phyloP scores from a whole-genome alignment of 2,888 invertebrate species.

The Ptilodon capucinus region DNA sequence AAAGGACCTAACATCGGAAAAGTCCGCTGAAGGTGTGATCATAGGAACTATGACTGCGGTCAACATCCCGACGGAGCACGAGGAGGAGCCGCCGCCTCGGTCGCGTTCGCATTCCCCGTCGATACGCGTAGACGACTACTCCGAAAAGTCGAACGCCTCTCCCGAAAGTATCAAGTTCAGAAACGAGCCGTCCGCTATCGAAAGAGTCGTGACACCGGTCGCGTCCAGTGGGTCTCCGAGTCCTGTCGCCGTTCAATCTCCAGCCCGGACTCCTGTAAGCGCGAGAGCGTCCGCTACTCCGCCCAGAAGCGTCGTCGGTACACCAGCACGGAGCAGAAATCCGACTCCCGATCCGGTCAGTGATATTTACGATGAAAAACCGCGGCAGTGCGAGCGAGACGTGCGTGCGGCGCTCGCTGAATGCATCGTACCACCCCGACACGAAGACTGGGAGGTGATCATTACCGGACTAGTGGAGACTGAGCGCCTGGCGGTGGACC shows the following conservation, averaged over 20 bases:
- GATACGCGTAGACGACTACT: conserved; percentile 62
- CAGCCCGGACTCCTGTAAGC: conserved; percentile 4
- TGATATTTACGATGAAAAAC: conserved; percentile 37
- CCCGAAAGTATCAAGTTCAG: conserved; percentile 25
- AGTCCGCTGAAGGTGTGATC: conserved; percentile 2
- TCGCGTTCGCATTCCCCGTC: conserved; percentile 64
- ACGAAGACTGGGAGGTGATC: conserved; percentile 91
- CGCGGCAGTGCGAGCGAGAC: conserved; percentile 49
- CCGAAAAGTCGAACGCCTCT: conserved; percentile 55
- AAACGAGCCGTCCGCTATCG: conserved; percentile 9
- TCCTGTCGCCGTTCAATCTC: conserved; percentile 21
- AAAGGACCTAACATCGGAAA: conserved; percentile 16
- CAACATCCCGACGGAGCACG: conserved; percentile 5
- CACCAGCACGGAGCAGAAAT: conserved; percentile 46
- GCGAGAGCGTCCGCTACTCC: conserved; percentile 31
- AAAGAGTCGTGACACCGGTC: conserved; percentile 9
- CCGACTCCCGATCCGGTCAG: conserved; percentile 49
- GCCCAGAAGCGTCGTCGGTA: conserved; percentile 40
- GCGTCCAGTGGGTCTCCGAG: conserved; percentile 25
- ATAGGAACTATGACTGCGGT: conserved; percentile 7
- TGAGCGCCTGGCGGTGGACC: conserved; percentile 86
- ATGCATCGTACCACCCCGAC: conserved; percentile 80
- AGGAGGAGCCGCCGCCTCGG: conserved; percentile 27
- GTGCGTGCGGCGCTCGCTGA: conserved; percentile 68
- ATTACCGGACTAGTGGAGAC: conserved; percentile 87